These are phyloP conservation scores for Chroicocephalus ridibundus DNA, from an alignment of 2,113 vertebrate genomes.

Conservation along the genomic window DNA sequence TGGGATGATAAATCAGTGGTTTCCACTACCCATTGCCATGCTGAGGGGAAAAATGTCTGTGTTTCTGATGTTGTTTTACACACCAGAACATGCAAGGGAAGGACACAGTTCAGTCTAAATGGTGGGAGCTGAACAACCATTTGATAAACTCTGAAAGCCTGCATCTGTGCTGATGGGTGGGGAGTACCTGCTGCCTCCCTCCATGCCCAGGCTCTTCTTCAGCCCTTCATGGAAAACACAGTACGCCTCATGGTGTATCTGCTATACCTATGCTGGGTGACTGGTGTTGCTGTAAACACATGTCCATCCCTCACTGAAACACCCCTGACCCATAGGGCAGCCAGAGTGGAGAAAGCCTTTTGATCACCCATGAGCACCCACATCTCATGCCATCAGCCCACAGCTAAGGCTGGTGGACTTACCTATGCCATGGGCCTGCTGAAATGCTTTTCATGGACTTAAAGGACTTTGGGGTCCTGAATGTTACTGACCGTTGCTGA, in stretches of 20 bases:
- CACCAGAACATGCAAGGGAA: neutral
- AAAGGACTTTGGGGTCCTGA: neutral
- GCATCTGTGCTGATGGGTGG: neutral
- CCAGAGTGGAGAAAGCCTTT: neutral
- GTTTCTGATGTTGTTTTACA: neutral
- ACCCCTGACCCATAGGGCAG: neutral
- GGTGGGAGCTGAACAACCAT: neutral
- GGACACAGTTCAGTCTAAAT: neutral
- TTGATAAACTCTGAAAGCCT: neutral
- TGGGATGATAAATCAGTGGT: neutral
- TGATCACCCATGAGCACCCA: neutral
- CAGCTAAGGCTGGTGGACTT: neutral
- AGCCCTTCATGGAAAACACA: neutral
- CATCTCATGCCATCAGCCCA: neutral
- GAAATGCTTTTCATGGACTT: neutral
- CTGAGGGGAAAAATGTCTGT: neutral
- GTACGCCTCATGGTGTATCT: accelerated
- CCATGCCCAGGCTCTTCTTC: neutral
- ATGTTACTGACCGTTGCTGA: neutral
- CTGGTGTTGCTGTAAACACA: neutral
- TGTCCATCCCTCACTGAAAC: neutral
- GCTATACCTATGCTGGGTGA: neutral
- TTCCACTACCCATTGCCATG: neutral
- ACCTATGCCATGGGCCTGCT: neutral
- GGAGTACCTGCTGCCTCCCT: neutral